Conservation (phyloP, 1,140 invertebrate species). For the Eriocheir sinensis region DNA sequence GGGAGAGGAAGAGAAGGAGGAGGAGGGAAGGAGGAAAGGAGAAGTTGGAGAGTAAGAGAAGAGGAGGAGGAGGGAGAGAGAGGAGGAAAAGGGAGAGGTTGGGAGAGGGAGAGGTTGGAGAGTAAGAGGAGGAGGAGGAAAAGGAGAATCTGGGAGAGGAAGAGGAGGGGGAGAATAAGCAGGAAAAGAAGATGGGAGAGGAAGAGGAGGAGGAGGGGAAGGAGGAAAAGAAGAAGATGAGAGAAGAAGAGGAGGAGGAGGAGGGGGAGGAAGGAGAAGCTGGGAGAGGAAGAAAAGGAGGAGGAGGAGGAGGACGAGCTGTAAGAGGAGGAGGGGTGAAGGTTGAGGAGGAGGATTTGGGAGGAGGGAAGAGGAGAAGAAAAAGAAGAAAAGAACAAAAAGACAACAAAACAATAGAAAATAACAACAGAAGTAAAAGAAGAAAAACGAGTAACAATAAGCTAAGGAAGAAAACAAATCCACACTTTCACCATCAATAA, state of each 20-base stretch:
- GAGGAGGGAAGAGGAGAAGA: too few species aligned
- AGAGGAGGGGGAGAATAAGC: neutral
- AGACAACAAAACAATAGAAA: neutral
- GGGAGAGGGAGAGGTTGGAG: neutral
- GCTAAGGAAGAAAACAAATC: too few species aligned
- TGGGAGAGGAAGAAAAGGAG: neutral
- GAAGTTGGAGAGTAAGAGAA: neutral
- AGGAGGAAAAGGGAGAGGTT: neutral
- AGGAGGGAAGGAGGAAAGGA: neutral
- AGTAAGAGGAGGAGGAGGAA: neutral
- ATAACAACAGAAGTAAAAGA: too few species aligned
- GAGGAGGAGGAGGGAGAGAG: neutral
- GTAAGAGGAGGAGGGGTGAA: too few species aligned
- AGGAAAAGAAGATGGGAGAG: neutral
- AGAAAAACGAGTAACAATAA: slow-evolving; percentile 9
- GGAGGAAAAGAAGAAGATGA: neutral
- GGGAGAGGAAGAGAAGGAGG: neutral
- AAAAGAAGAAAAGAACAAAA: neutral
- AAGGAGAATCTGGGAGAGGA: neutral
- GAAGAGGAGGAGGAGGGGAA: too few species aligned
- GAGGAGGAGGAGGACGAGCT: too few species aligned
- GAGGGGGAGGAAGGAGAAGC: neutral
- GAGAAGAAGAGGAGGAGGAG: neutral
- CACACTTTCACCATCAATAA: too few species aligned
- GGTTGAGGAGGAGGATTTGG: too few species aligned